Conservation (phyloP, 2,797 vertebrate species). For the Gallinago stenura region DNA sequence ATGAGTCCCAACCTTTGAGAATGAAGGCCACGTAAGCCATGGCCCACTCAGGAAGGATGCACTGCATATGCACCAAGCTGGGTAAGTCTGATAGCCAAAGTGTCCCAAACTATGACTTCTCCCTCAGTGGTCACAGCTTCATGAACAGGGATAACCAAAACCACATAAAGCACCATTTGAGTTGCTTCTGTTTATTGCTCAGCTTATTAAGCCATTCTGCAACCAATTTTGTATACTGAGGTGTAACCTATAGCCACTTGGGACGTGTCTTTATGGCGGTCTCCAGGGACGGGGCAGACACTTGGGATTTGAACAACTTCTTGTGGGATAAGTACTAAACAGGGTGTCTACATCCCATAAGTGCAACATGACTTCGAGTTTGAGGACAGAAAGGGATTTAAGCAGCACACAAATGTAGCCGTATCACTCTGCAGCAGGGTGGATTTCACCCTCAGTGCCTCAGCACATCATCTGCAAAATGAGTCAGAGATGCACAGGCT, state of each 20-base stretch:
- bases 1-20: background rate
- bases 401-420: background rate
- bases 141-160: background rate
- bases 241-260: background rate
- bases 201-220: background rate
- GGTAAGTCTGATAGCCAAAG: background rate
- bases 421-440: background rate
- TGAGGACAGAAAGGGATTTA: background rate
- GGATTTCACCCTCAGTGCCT: background rate
- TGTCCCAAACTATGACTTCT: background rate
- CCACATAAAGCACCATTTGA: background rate
- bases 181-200: background rate
- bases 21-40: rapidly evolving
- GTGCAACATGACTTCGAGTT: background rate
- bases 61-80: background rate
- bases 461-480: background rate
- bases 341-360: background rate
- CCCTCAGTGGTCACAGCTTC: background rate
- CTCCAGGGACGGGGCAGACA: background rate
- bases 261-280: background rate
- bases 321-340: background rate
- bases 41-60: background rate
- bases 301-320: background rate
- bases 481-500: background rate
- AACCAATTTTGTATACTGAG: background rate